These are phyloP conservation scores for Pampus argenteus DNA, from an alignment of 2,797 vertebrate genomes.

Conservation along the genomic window DNA sequence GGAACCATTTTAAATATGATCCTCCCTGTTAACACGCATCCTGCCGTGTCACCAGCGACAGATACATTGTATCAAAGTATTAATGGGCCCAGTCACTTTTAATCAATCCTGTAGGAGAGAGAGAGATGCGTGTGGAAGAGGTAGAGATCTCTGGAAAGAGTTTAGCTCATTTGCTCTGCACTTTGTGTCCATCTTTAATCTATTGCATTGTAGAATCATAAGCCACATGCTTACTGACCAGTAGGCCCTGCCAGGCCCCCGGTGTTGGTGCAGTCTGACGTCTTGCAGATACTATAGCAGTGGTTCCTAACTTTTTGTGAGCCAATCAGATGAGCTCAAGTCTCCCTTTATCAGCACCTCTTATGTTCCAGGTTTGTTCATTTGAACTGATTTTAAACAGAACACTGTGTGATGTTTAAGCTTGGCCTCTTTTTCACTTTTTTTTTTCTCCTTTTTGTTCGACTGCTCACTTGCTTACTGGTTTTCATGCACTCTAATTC, in stretches of 20 bases:
- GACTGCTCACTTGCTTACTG: not conserved
- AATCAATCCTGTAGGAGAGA: conserved; percentile 77
- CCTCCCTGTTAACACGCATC: conserved; percentile 80
- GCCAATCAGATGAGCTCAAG: not conserved
- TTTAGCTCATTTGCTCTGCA: conserved; percentile 35
- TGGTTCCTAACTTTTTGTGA: not conserved
- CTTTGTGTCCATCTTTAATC: conserved; percentile 23
- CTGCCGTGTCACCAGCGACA: conserved; percentile 83
- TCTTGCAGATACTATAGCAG: not conserved
- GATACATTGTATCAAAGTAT: conserved; percentile 83
- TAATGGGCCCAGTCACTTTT: conserved; percentile 86
- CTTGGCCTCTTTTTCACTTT: not conserved
- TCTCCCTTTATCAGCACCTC: not conserved
- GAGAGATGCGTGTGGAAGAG: conserved; percentile 46
- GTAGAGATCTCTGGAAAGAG: conserved; percentile 35
- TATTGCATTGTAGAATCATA: conserved; percentile 2
- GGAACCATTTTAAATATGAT: conserved; percentile 88
- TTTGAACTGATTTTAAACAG: not conserved
- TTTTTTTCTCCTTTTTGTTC: too few relatives aligned
- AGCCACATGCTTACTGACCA: conserved; percentile 1
- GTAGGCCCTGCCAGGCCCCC: not conserved
- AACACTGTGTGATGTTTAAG: not conserved
- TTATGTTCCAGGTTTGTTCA: not conserved
- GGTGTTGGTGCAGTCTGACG: not conserved
- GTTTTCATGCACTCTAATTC: not conserved